phyloP scores from a whole-genome alignment of 30 jellyfish, hydroid and myxozoan genomes.

The Cassiopea xamachana region DNA sequence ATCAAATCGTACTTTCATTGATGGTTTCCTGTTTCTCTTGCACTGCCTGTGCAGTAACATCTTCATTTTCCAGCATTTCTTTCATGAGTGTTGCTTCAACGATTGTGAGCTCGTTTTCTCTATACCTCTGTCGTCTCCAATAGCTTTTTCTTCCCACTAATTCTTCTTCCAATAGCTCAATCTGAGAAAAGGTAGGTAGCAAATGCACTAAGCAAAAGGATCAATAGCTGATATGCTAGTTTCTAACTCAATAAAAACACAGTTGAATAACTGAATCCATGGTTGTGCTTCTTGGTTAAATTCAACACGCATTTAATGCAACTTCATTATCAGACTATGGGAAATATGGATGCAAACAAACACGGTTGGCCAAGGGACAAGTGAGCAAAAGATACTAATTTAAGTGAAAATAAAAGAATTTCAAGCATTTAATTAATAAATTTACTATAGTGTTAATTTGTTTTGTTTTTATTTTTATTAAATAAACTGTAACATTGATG shows the following conservation, averaged over 20 bases:
- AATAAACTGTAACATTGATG: too few relatives aligned
- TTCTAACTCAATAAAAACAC: neutral
- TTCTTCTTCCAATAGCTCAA: constrained; percentile 91
- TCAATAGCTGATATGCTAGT: neutral
- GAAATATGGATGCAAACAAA: too few relatives aligned
- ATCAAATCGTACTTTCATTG: constrained; percentile 60
- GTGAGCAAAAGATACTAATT: too few relatives aligned
- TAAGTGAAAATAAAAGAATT: too few relatives aligned
- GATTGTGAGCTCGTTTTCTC: constrained; percentile 79
- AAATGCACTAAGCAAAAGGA: neutral
- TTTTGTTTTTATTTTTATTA: too few relatives aligned
- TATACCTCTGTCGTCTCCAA: constrained; percentile 95
- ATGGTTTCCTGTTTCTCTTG: constrained; percentile 76
- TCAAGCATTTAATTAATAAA: too few relatives aligned
- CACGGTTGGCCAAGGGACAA: too few relatives aligned
- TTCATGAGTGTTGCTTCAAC: constrained; percentile 70
- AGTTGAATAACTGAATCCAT: too few relatives aligned
- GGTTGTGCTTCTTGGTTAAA: too few relatives aligned
- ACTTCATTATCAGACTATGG: too few relatives aligned
- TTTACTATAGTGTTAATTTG: too few relatives aligned
- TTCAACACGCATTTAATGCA: too few relatives aligned
- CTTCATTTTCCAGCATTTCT: constrained; percentile 77
- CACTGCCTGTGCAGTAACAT: constrained; percentile 71
- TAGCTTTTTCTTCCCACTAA: constrained; percentile 90
- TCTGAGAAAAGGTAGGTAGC: constrained; percentile 18